Percentiles rank a stretch among this genome's conserved stretches.
Evolutionary conservation across 2,113 vertebrate genomes (phyloP).

Genomic region (Tautogolabrus adspersus): DNA sequence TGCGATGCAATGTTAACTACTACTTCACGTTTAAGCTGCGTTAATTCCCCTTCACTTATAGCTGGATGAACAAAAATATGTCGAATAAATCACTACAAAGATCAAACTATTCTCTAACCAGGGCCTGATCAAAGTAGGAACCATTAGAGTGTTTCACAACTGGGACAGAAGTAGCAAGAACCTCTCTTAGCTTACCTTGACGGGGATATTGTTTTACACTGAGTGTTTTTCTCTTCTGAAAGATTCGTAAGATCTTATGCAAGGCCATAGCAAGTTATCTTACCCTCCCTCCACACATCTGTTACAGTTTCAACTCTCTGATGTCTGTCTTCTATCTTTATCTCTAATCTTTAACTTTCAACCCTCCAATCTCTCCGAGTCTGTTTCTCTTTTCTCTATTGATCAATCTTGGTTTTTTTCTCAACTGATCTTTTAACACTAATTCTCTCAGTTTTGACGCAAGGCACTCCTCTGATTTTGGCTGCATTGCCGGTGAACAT

Average conservation of each 20-base stretch:
- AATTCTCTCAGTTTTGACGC: conserved; percentile 50
- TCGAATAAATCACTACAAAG: too few relatives aligned
- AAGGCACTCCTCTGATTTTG: conserved; percentile 64
- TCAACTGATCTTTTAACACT: not conserved
- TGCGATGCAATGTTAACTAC: too few relatives aligned
- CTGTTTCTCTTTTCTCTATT: conserved; percentile 49
- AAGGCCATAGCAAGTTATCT: not conserved
- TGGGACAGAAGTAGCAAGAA: not conserved
- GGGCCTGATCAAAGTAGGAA: too few relatives aligned
- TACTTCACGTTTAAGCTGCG: too few relatives aligned
- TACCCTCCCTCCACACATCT: not conserved
- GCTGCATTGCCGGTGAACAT: conserved; percentile 71
- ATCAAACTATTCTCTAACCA: too few relatives aligned
- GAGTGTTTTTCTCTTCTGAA: not conserved
- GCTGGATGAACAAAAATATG: too few relatives aligned
- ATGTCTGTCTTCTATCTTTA: not conserved
- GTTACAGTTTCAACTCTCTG: not conserved
- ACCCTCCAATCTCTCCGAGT: conserved; percentile 3
- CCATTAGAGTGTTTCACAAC: too few relatives aligned
- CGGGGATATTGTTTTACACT: too few relatives aligned
- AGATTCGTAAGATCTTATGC: not conserved
- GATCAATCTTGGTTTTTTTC: conserved; percentile 49
- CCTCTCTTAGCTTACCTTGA: too few relatives aligned
- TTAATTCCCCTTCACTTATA: too few relatives aligned
- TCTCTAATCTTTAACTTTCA: not conserved